phyloP scores from a whole-genome alignment of 2,113 vertebrate species.

The Mustela nigripes region DNA sequence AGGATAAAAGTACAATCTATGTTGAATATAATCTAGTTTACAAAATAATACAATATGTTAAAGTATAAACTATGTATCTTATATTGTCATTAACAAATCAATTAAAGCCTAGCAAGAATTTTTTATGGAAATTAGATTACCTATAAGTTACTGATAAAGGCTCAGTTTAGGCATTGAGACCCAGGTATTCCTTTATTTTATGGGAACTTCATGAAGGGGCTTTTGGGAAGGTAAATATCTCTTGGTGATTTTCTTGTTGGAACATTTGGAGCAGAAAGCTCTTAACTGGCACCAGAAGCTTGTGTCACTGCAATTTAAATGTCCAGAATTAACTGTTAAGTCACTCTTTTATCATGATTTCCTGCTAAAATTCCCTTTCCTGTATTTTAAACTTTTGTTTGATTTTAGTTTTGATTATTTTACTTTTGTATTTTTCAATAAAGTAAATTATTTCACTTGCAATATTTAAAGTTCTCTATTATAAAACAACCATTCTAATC shows the following conservation, averaged over 20 bases:
- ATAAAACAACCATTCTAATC: background rate
- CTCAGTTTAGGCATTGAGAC: background rate
- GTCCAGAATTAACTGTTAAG: background rate
- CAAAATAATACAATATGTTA: background rate
- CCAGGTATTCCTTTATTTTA: background rate
- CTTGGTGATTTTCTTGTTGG: background rate
- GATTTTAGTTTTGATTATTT: conserved; percentile 2
- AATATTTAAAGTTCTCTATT: background rate
- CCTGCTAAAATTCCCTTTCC: background rate
- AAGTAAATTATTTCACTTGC: background rate
- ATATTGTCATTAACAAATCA: background rate
- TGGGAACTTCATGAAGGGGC: background rate
- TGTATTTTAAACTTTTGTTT: background rate
- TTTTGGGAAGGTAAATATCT: background rate
- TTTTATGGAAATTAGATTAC: background rate
- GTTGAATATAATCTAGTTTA: background rate
- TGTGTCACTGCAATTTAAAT: background rate
- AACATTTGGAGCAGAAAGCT: background rate
- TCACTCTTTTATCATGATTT: background rate
- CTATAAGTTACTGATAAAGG: background rate
- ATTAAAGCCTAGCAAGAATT: background rate
- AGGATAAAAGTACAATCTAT: background rate
- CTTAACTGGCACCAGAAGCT: background rate
- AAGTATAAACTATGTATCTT: background rate
- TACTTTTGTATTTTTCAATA: background rate